Conservation (phyloP, 2,888 invertebrate species). For the Liodrosophila aerea region DNA sequence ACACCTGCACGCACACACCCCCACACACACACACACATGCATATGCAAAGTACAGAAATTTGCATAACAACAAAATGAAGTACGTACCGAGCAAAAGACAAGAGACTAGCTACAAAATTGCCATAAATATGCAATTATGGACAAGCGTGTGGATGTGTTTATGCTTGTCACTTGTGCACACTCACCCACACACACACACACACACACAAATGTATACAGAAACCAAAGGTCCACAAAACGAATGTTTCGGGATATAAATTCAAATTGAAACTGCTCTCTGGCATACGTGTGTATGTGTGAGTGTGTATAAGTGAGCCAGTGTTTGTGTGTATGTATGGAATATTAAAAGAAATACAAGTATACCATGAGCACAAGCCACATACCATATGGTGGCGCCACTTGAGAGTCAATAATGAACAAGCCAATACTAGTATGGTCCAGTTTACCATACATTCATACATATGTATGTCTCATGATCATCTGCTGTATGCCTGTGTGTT, state of each 20-base stretch:
- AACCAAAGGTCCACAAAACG: background rate
- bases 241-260: no score
- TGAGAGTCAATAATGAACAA: no score
- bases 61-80: slow-evolving; percentile 59
- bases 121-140: slow-evolving; percentile 59
- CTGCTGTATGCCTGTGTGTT: no score
- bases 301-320: background rate
- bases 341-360: no score
- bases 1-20: slow-evolving; percentile 3
- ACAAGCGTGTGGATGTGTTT: slow-evolving; percentile 37
- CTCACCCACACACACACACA: slow-evolving; percentile 8
- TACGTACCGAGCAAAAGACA: slow-evolving; percentile 32
- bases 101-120: slow-evolving; percentile 38
- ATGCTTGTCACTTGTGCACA: slow-evolving; percentile 32
- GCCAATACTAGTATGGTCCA: no score
- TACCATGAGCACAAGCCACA: no score
- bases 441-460: no score
- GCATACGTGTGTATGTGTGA: no score
- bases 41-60: slow-evolving; percentile 37
- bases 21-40: slow-evolving; percentile 14
- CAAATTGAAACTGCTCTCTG: no score
- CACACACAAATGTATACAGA: slow-evolving; percentile 8
- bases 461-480: no score
- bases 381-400: no score
- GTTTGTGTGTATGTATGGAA: background rate